These are phyloP conservation scores for Silurus glanis DNA, from an alignment of 2,113 vertebrate species.

Conservation along the genomic window DNA sequence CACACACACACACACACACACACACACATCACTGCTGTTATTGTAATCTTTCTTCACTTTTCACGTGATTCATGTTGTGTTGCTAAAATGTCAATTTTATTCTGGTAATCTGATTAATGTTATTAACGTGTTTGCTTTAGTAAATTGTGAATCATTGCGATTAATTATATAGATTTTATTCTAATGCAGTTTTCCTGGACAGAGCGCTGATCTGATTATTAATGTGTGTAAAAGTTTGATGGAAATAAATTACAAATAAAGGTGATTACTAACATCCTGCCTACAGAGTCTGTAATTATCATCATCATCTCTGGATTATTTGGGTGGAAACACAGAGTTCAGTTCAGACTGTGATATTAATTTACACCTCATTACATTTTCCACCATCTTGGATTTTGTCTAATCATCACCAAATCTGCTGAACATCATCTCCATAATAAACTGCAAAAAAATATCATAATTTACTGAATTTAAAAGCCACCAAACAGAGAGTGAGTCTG, in stretches of 20 bases:
- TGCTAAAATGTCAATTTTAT: neutral
- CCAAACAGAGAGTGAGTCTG: too few species aligned
- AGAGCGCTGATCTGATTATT: neutral
- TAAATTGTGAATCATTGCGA: neutral
- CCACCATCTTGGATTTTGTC: too few species aligned
- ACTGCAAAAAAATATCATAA: too few species aligned
- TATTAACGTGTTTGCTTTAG: neutral
- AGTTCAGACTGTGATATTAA: too few species aligned
- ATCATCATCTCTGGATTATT: neutral
- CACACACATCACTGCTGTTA: neutral
- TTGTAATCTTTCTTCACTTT: neutral
- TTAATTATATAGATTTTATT: neutral
- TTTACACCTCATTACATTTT: too few species aligned
- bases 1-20: too few species aligned
- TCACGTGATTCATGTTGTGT: neutral
- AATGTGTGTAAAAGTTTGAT: neutral
- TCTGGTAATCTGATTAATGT: neutral
- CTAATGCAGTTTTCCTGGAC: neutral
- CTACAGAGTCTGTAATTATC: neutral
- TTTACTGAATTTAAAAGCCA: too few species aligned
- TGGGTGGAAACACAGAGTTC: too few species aligned
- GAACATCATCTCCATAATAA: too few species aligned
- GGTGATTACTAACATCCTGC: neutral
- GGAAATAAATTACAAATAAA: neutral
- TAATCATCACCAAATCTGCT: neutral